A percentile compares a stretch with the other conserved stretches of the same genome.
Conservation (phyloP, 2,113 vertebrate genomes). For the Neogobius melanostomus region DNA sequence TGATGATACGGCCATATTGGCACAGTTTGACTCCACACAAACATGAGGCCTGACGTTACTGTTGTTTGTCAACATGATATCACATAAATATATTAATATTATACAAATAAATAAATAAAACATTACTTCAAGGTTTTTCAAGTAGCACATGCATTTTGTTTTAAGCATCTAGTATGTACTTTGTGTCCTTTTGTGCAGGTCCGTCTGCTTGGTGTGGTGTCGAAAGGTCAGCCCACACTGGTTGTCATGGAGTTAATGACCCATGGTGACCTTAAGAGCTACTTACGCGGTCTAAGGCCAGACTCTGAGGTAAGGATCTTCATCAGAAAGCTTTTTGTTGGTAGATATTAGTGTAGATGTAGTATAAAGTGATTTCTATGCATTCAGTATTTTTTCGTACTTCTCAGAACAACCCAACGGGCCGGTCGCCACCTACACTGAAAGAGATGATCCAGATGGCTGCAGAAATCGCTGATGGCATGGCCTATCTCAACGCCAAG, state of each 20-base stretch:
- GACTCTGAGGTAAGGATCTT: slow-evolving; percentile 85
- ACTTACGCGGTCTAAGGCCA: slow-evolving; percentile 87
- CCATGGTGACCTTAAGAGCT: slow-evolving; percentile 94
- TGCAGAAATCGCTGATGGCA: slow-evolving; percentile 94
- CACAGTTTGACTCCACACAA: slow-evolving; percentile 47
- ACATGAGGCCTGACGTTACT: slow-evolving; percentile 16
- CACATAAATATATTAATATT: neutral
- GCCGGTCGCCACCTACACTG: slow-evolving; percentile 84
- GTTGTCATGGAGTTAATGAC: slow-evolving; percentile 99
- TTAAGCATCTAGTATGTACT: neutral
- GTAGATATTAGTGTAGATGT: neutral
- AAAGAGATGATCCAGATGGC: slow-evolving; percentile 97
- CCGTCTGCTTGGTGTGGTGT: slow-evolving; percentile 93
- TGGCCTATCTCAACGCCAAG: slow-evolving; percentile 98
- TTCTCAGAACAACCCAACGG: slow-evolving; percentile 85
- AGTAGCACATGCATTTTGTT: neutral
- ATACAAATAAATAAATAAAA: neutral
- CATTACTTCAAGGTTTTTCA: neutral
- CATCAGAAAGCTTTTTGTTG: neutral
- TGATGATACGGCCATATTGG: slow-evolving; percentile 32
- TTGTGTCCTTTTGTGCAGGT: slow-evolving; percentile 72
- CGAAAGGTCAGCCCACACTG: slow-evolving; percentile 92
- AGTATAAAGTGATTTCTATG: neutral
- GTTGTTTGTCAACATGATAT: slow-evolving; percentile 7
- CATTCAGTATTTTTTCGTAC: slow-evolving; percentile 10